These are phyloP conservation scores for Sebastes goodei DNA, from an alignment of 2,797 vertebrate species.

Conservation along the genomic window DNA sequence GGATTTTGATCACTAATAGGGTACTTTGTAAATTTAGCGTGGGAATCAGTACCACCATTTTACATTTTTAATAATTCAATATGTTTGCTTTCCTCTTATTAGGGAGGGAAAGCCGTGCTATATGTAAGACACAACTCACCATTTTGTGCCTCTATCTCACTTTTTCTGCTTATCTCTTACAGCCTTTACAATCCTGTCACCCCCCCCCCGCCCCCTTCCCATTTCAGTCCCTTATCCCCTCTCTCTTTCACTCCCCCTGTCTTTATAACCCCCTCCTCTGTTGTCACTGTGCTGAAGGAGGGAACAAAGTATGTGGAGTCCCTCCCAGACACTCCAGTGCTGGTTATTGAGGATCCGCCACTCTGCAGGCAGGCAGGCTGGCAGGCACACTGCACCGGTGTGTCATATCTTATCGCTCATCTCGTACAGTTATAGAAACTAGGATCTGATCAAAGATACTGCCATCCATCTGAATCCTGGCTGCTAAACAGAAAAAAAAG, in stretches of 20 bases:
- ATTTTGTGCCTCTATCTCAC: not conserved
- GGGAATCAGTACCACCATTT: not conserved
- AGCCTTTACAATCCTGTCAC: slow-evolving; percentile 5
- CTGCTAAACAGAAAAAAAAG: slow-evolving; percentile 14
- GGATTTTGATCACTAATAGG: not conserved
- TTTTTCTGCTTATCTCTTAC: not conserved
- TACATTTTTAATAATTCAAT: not conserved
- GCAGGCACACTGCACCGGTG: slow-evolving; percentile 7
- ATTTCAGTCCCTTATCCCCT: slow-evolving; percentile 16
- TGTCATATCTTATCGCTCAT: slow-evolving; percentile 49
- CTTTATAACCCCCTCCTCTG: slow-evolving; percentile 7
- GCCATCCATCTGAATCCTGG: not conserved
- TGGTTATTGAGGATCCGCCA: slow-evolving; percentile 40
- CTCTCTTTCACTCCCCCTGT: slow-evolving; percentile 21
- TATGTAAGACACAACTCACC: not conserved
- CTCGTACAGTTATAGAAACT: slow-evolving; percentile 21
- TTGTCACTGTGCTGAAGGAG: slow-evolving; percentile 51
- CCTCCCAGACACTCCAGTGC: slow-evolving; percentile 55
- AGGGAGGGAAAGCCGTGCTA: not conserved
- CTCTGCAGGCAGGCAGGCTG: slow-evolving; percentile 14
- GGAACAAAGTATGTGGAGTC: slow-evolving; percentile 63
- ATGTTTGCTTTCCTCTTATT: not conserved
- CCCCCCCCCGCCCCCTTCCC: not conserved
- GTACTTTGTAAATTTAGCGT: not conserved
- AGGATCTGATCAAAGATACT: slow-evolving; percentile 24